Percentiles rank a stretch among this genome's conserved stretches.
Evolutionary conservation across 2,797 vertebrate species (phyloP).

Genomic region (Gadopsis bispinosus): DNA sequence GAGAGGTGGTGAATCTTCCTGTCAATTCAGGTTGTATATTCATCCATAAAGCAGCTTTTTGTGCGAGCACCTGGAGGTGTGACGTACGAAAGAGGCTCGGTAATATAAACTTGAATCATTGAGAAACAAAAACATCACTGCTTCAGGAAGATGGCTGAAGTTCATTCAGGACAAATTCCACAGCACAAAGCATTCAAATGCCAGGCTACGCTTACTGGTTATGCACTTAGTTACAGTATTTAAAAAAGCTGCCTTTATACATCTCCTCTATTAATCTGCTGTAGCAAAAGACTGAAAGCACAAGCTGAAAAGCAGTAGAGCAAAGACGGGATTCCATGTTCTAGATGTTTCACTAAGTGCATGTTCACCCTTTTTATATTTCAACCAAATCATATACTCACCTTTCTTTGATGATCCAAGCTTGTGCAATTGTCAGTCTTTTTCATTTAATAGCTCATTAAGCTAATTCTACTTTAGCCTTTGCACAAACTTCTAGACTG

Average conservation of each 20-base stretch:
- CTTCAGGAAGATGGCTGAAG: constrained; percentile 31
- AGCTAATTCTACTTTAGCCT: constrained; percentile 26
- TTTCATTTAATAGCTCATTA: constrained; percentile 27
- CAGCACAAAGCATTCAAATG: constrained; percentile 10
- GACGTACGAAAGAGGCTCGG: constrained; percentile 24
- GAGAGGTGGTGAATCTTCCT: constrained; percentile 44
- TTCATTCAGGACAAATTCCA: constrained; percentile 12
- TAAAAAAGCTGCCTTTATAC: constrained; percentile 22
- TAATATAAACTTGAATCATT: constrained; percentile 14
- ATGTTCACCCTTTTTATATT: constrained; percentile 18
- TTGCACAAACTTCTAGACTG: constrained; percentile 4
- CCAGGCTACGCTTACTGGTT: not conserved
- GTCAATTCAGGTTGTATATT: constrained; percentile 46
- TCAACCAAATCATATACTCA: constrained; percentile 21
- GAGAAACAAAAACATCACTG: constrained; percentile 15
- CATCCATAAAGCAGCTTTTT: constrained; percentile 54
- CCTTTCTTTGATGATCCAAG: constrained; percentile 12
- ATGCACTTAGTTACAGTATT: constrained; percentile 10
- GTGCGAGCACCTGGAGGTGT: constrained; percentile 71
- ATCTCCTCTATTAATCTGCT: constrained; percentile 32
- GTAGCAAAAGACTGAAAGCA: constrained; percentile 13
- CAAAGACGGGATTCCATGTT: not conserved
- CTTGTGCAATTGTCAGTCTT: not conserved
- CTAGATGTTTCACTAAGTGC: constrained; percentile 16
- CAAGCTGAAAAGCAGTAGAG: constrained; percentile 12